Conservation (phyloP, 2,888 invertebrate species). For the Dermolepida albohirtum region DNA sequence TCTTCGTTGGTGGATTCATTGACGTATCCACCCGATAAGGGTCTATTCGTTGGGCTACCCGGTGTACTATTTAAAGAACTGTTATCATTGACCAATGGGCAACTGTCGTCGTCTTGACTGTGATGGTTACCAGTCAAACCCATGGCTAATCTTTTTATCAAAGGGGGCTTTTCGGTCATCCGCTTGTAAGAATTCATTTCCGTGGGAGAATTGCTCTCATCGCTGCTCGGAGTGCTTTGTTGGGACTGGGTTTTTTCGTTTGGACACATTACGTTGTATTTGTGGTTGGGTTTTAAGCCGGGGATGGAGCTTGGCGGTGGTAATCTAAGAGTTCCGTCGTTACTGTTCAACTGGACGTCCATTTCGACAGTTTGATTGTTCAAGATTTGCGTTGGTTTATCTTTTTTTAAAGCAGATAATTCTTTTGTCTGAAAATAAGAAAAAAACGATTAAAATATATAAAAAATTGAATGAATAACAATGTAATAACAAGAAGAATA, state of each 20-base stretch:
- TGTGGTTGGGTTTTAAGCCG: conserved; percentile 74
- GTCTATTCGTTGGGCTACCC: conserved; percentile 73
- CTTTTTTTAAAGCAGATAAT: conserved; percentile 59
- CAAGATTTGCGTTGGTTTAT: conserved; percentile 53
- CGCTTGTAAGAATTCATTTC: conserved; percentile 88
- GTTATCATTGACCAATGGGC: conserved; percentile 76
- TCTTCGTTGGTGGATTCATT: conserved; percentile 81
- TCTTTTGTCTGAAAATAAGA: conserved; percentile 62
- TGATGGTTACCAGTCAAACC: conserved; percentile 73
- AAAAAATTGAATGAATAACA: too few species aligned
- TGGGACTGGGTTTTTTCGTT: conserved; percentile 63
- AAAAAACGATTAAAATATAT: too few species aligned
- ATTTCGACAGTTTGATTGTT: conserved; percentile 62
- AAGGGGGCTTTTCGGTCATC: conserved; percentile 83
- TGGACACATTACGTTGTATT: conserved; percentile 67
- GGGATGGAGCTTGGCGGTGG: conserved; percentile 75
- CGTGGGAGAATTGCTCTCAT: conserved; percentile 89
- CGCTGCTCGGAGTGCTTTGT: conserved; percentile 77
- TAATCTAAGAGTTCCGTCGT: conserved; percentile 66
- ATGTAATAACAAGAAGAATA: too few species aligned
- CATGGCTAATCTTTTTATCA: conserved; percentile 82
- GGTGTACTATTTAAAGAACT: conserved; percentile 69
- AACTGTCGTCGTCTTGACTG: conserved; percentile 73
- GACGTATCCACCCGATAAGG: conserved; percentile 80
- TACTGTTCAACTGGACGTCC: conserved; percentile 68